These are phyloP conservation scores for Limnephilus marmoratus DNA, from an alignment of 2,888 invertebrate genomes.

Conservation along the genomic window DNA sequence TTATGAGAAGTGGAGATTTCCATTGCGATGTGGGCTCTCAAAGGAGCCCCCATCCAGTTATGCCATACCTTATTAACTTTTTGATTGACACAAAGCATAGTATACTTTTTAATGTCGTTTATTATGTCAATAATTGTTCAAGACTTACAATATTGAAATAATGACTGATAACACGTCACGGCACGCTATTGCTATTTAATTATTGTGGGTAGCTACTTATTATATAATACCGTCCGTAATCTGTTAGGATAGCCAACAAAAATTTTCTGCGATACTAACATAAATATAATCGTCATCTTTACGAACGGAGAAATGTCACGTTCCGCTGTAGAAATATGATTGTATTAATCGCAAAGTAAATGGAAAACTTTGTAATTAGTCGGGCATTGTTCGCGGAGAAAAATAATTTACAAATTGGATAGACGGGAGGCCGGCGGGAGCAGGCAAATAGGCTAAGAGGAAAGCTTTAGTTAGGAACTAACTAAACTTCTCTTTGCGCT, in stretches of 20 bases:
- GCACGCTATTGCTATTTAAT: neutral
- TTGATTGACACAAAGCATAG: no score
- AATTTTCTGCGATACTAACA: neutral
- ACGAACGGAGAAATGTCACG: neutral
- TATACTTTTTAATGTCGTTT: no score
- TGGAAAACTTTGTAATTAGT: slow-evolving; percentile 43
- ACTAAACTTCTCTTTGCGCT: neutral
- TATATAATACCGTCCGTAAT: neutral
- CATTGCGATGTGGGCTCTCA: no score
- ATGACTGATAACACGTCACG: neutral
- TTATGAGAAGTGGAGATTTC: no score
- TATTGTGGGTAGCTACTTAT: neutral
- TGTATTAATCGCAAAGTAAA: neutral
- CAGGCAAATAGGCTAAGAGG: neutral
- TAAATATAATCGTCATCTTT: neutral
- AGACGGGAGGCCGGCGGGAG: neutral
- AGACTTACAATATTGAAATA: no score
- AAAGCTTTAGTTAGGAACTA: neutral
- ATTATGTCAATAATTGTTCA: no score
- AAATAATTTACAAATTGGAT: slow-evolving; percentile 22
- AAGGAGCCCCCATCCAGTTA: no score
- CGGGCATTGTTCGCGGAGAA: slow-evolving; percentile 9
- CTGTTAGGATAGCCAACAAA: neutral
- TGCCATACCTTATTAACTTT: no score
- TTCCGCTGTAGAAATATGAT: slow-evolving; percentile 15